A percentile compares a stretch with the other conserved stretches of the same genome.
These are phyloP conservation scores for Drosophila bifasciata DNA, from an alignment of 1,140 invertebrate genomes.

Conservation along the genomic window DNA sequence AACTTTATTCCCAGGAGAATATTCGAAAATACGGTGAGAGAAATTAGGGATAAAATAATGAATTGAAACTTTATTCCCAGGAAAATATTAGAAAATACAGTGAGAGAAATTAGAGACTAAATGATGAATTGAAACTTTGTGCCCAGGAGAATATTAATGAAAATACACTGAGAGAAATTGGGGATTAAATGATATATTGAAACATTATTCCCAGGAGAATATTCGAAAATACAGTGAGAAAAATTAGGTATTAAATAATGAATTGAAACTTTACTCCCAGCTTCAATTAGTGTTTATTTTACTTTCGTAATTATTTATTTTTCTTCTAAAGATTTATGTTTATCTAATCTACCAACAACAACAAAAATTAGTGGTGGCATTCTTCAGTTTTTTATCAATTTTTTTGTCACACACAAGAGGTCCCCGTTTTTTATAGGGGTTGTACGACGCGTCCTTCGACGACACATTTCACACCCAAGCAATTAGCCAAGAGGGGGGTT, in stretches of 20 bases:
- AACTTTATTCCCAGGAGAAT: conserved; percentile 33
- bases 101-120: too few species aligned
- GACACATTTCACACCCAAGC: conserved; percentile 67
- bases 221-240: conserved; percentile 1
- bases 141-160: not conserved
- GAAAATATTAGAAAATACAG: too few species aligned
- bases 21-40: conserved; percentile 1
- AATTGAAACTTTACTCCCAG: not conserved
- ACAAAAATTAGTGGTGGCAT: conserved; percentile 32
- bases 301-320: not conserved
- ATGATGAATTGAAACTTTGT: conserved; percentile 66
- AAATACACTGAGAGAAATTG: not conserved
- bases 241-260: not conserved
- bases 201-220: too few species aligned
- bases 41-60: not conserved
- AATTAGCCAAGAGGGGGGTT: conserved; percentile 72
- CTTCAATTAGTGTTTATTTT: too few species aligned
- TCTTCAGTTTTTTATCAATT: conserved; percentile 19
- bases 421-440: conserved; percentile 36
- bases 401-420: conserved; percentile 34
- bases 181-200: too few species aligned
- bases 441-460: conserved; percentile 30
- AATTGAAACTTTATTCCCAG: too few species aligned
- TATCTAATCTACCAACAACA: conserved; percentile 24
- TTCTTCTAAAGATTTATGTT: conserved; percentile 24